A percentile compares a stretch with the other conserved stretches of the same genome.
These are phyloP conservation scores for Larimichthys crocea DNA, from an alignment of 2,113 vertebrate species.

Conservation along the genomic window DNA sequence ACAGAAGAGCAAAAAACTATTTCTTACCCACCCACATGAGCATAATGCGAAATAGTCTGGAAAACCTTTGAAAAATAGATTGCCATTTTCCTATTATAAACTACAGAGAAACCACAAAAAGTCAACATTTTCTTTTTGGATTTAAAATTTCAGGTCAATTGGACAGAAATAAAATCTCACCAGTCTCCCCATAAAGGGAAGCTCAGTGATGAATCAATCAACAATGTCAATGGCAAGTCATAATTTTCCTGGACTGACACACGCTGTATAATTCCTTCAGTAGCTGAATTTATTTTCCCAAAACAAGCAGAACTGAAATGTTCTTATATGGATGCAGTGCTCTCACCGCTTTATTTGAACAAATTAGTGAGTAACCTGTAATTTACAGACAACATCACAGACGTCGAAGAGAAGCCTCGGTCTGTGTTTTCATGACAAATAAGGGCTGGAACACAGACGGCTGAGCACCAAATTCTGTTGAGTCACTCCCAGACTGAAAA, in stretches of 20 bases:
- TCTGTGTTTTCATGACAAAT: conserved; percentile 66
- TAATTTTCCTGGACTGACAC: conserved; percentile 43
- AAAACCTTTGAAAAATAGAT: not conserved
- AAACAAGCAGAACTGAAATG: conserved; percentile 58
- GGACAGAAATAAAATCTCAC: conserved; percentile 29
- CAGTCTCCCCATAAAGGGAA: conserved; percentile 26
- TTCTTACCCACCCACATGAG: not conserved
- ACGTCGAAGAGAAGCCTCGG: conserved; percentile 32
- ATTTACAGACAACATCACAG: conserved; percentile 66
- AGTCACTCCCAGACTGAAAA: conserved; percentile 72
- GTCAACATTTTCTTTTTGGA: not conserved
- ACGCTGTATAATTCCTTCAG: conserved; percentile 48
- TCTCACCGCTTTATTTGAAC: conserved; percentile 62
- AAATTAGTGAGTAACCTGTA: conserved; percentile 67
- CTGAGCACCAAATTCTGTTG: conserved; percentile 48
- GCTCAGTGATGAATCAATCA: conserved; percentile 53
- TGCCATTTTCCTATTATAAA: not conserved
- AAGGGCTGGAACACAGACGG: conserved; percentile 49
- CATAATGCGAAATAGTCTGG: not conserved
- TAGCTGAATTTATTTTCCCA: conserved; percentile 60
- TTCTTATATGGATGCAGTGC: conserved; percentile 39
- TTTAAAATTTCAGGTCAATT: conserved; percentile 10
- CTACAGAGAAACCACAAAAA: not conserved
- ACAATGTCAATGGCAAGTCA: conserved; percentile 23
- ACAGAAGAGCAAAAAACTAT: too few relatives aligned